Evolutionary conservation across 2,797 vertebrate genomes (phyloP).

Genomic region (Acanthopagrus latus): DNA sequence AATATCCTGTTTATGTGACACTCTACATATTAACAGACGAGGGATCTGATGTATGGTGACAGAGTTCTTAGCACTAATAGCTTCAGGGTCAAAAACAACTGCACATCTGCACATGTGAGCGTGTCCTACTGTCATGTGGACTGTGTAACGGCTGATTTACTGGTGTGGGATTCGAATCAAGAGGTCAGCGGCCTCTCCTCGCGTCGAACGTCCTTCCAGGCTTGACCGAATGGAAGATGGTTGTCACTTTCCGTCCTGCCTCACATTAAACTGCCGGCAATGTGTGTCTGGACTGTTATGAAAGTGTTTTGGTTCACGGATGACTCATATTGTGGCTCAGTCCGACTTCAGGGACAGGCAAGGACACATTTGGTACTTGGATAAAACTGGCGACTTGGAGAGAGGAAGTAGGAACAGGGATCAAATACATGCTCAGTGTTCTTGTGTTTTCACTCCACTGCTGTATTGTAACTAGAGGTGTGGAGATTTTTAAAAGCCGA

Average conservation of each 20-base stretch:
- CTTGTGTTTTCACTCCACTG: background rate
- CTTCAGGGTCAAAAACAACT: constrained; percentile 38
- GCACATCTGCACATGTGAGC: constrained; percentile 20
- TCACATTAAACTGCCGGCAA: constrained; percentile 57
- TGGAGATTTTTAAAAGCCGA: too few species aligned
- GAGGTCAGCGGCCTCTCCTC: constrained; percentile 54
- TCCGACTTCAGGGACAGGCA: constrained; percentile 31
- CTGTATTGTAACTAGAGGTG: background rate
- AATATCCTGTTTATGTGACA: constrained; percentile 50
- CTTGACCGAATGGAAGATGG: constrained; percentile 77
- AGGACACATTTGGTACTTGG: constrained; percentile 28
- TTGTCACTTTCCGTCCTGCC: constrained; percentile 71
- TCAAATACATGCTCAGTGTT: background rate
- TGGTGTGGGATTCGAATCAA: constrained; percentile 55
- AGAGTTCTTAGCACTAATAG: constrained; percentile 47
- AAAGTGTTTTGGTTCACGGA: constrained; percentile 63
- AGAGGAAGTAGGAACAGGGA: constrained; percentile 27
- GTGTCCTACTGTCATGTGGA: background rate
- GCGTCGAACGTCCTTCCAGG: constrained; percentile 63
- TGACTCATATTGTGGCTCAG: constrained; percentile 73
- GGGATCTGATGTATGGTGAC: constrained; percentile 34
- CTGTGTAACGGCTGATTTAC: constrained; percentile 36
- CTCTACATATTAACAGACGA: constrained; percentile 48
- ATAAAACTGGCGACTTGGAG: constrained; percentile 2
- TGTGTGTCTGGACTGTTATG: constrained; percentile 61